phyloP scores from a whole-genome alignment of 2,888 invertebrate genomes.

The Azorinus chamasolen region DNA sequence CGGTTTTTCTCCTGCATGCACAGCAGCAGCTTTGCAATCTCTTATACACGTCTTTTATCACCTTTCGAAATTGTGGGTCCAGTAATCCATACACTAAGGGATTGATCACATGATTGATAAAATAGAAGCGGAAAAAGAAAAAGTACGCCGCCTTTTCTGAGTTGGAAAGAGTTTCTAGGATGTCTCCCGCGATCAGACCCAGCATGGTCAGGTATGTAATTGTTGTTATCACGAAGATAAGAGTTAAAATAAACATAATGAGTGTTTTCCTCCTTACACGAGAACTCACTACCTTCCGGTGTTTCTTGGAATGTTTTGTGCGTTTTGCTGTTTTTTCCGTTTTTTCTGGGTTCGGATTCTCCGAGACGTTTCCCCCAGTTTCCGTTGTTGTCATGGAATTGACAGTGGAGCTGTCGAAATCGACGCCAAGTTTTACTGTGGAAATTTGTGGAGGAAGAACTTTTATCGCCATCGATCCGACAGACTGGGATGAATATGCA shows the following conservation, averaged over 20 bases:
- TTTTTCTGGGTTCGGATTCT: no score
- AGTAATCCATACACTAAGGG: conserved; percentile 52
- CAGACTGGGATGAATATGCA: no score
- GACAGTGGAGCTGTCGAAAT: no score
- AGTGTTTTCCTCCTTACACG: conserved; percentile 26
- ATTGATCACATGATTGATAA: conserved; percentile 60
- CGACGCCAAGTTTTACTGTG: no score
- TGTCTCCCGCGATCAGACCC: conserved; percentile 15
- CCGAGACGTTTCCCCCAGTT: no score
- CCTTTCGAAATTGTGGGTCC: conserved; percentile 51
- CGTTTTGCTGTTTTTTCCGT: no score
- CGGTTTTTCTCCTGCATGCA: no score
- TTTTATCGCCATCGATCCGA: no score
- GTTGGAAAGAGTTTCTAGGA: conserved; percentile 12
- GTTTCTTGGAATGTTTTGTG: no score
- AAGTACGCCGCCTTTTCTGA: conserved; percentile 25
- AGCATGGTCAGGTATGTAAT: conserved; percentile 35
- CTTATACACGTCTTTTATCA: conserved; percentile 10
- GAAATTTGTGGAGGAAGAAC: no score
- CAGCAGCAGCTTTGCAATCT: neutral
- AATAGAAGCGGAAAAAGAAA: conserved; percentile 57
- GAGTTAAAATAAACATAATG: conserved; percentile 34
- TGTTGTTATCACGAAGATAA: conserved; percentile 30
- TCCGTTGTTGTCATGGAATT: no score
- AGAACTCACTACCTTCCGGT: no score